Percentiles rank a stretch among this genome's conserved stretches.
phyloP scores from a whole-genome alignment of 1,140 invertebrate species.

The Anthonomus grandis region DNA sequence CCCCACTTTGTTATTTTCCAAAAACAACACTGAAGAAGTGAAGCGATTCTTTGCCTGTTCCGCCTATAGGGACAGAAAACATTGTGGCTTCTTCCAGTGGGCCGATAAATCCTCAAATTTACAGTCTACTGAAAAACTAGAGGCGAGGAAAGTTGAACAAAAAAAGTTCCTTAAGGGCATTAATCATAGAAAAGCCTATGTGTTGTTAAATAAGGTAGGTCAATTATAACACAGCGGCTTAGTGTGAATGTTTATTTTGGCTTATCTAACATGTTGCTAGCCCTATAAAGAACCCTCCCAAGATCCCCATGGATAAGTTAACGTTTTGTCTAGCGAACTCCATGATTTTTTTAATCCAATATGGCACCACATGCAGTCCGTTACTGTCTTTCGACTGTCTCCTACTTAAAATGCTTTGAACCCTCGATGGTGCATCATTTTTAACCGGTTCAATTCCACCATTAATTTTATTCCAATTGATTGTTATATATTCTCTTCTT shows the following conservation, averaged over 20 bases:
- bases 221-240: conserved; percentile 8
- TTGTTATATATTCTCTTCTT: too few species aligned
- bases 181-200: conserved; percentile 54
- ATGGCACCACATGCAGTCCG: conserved; percentile 6
- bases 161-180: conserved; percentile 51
- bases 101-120: conserved; percentile 53
- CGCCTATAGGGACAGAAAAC: conserved; percentile 70
- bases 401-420: too few species aligned
- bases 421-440: too few species aligned
- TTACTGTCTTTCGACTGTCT: too few species aligned
- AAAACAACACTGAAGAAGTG: conserved; percentile 40
- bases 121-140: conserved; percentile 50
- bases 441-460: too few species aligned
- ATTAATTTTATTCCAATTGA: too few species aligned
- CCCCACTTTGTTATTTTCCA: conserved; percentile 68
- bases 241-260: too few species aligned
- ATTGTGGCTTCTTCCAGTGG: conserved; percentile 65
- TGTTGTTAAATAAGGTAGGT: conserved; percentile 51
- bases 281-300: conserved; percentile 76
- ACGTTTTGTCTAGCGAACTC: conserved; percentile 71
- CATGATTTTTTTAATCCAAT: conserved; percentile 63
- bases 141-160: conserved; percentile 52
- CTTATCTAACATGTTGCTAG: conserved; percentile 23
- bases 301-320: conserved; percentile 74
- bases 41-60: conserved; percentile 71